Evolutionary conservation across 2,797 vertebrate genomes (phyloP), one percentile per base, ranked within the genome.

Genomic region (Halcyon smyrnensis): DNA sequence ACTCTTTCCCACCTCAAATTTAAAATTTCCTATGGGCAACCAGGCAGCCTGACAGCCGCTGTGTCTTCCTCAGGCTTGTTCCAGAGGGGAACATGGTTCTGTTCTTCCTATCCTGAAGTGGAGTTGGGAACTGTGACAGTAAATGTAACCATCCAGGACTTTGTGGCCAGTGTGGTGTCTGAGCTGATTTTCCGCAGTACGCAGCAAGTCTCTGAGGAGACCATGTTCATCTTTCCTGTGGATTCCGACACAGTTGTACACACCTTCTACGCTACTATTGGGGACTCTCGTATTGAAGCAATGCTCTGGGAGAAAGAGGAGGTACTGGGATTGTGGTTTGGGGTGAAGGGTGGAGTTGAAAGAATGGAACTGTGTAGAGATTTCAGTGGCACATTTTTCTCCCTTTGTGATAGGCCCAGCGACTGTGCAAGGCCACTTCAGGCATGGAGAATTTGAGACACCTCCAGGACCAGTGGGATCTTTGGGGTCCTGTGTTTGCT

Each of bases 371-470:
- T 34, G 12, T n/a, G 19, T 30, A 41, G 34, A 57, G 28, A 83
- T 5, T 32, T 67, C 71, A 53, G 18, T 60, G 41, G 73, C 39
- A 56, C 19, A 10, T 71, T 62, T 83, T 65, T 67, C 32, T 59
- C 59, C 36, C 27, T 73, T 30, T 78, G 27, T 73, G 79, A 20
- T 41, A 92, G 90, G 90, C 67, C 32, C 60, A 92, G 84, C 19
- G 78, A 41, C 73, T 87, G 28, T 67, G 4, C 36, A 87, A 87
- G 78, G 28, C 48, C 79, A 73, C 65, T 48, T 30, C 96, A 67
- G 98, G 99, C 53, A 97, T 99, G 57, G 98, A 99, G 63, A 95
- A 99, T 70, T 95, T 99, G 92, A 96, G 98, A 92, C 98, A 98
- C 96, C 60, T 92, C 41, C 79, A 84, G 62, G 74, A 92, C 5